Evolutionary conservation across 1,140 invertebrate species (phyloP).

Genomic region (Paracyclopina nana): DNA sequence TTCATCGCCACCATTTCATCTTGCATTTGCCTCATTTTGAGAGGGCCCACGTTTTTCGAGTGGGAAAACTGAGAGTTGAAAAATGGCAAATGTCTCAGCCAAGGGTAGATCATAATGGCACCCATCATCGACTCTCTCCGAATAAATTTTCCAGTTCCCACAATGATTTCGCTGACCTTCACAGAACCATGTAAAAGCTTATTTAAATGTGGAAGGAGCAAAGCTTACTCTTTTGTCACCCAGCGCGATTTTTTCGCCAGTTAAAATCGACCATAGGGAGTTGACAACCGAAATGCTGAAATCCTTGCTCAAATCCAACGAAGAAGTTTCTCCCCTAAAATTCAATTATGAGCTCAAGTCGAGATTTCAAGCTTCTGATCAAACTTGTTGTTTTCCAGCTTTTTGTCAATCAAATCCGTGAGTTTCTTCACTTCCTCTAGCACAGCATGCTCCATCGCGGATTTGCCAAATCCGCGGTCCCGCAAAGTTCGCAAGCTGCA

Average conservation of each 20-base stretch:
- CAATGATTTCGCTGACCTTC: neutral
- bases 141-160: slow-evolving; percentile 2
- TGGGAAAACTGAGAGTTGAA: neutral
- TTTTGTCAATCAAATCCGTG: neutral
- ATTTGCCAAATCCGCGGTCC: slow-evolving; percentile 2
- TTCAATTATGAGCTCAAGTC: neutral
- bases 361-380: neutral
- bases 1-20: neutral
- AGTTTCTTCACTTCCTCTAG: neutral
- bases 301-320: neutral
- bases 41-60: neutral
- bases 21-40: neutral
- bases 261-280: slow-evolving; percentile 8
- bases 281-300: slow-evolving; percentile 5
- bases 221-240: too few relatives aligned
- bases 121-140: neutral
- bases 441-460: neutral
- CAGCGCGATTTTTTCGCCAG: neutral
- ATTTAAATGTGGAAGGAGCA: too few relatives aligned
- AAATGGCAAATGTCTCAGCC: slow-evolving; percentile 4
- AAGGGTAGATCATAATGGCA: slow-evolving; percentile 9
- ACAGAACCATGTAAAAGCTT: too few relatives aligned
- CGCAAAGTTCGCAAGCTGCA: neutral
- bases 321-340: too few relatives aligned
- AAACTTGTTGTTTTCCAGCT: too few relatives aligned